Base-by-base conservation (phyloP, 2,797 vertebrate species). In the Karalla daura region DNA sequence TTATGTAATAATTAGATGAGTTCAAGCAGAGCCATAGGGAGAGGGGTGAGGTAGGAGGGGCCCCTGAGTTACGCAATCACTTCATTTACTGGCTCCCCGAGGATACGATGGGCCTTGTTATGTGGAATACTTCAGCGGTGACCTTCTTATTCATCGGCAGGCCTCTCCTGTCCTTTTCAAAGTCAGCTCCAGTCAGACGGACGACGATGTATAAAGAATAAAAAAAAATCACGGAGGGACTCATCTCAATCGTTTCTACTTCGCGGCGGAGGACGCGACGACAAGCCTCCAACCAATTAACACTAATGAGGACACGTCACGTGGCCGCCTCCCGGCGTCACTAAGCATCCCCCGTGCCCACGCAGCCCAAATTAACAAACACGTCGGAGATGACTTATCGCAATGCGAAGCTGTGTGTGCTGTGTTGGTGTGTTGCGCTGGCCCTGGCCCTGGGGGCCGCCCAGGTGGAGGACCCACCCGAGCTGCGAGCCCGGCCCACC, bases 251-350 rank as follows among this genome's bases (percentile, higher is more conserved):
- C 1, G 24, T 25, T 51, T 23, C 5, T 54, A 9, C 5, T 20
- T 15, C 40, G 27, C n/a, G 17, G 23, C 5, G 9, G 21, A 20
- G 11, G 13, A 14, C 0, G 11, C 55, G 6, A 9, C 55, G 6
- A 30, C 80, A 30, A 27, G 81, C 74, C 14, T 40, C 33, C 3
- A 23, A 63, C 60, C 52, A 54, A 90, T 91, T 82, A 88, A 64
- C 74, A 0, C 73, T 90, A 75, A 92, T 92, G 81, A 81, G 2
- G 20, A 17, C 2, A 0, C 5, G 64, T 76, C 86, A 77, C 52
- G 56, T 85, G 86, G 74, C 40, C 5, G 3, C 2, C 2, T 7
- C 7, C 24, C 14, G 1, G 10, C 0, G 18, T 54, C 66, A 44
- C 45, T 55, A 51, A 74, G 14, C 1, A 24, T n/a, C n/a, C 4